Base-by-base conservation (phyloP, 2,888 invertebrate species). In the Heliconius ethilla region DNA sequence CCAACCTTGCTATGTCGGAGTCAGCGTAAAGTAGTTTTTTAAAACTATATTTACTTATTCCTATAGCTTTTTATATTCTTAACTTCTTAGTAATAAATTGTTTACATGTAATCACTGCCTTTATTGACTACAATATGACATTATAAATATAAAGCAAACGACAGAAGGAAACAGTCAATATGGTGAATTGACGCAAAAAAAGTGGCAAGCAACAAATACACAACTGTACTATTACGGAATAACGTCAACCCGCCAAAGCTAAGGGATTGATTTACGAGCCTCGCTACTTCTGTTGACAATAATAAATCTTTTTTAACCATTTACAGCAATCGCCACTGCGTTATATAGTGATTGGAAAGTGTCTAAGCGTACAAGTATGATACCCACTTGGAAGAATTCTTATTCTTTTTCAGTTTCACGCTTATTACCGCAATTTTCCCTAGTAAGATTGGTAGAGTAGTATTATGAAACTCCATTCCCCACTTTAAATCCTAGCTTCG, bases 131-230 rank as follows among this genome's bases (percentile, higher is more conserved):
- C 40, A 40, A 40, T 69, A 69, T 40, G 69, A 25, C 76, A 70
- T 45, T 70, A 70, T 25, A 70, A 63, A 62, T 18, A 59, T 62
- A 40, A 7, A 51, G 45, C 18, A 59, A 72, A 72, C 27, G 55
- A 33, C 62, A 70, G 63, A 70, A 70, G 76, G 70, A 70, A 70
- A 76, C 51, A 37, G 63, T 70, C 45, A 76, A 76, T 72, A 76
- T 76, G 76, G 70, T 33, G 22, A 65, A 51, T n/a, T 72, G 72
- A 66, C 70, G 72, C 13, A 72, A 76, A n/a, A 76, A 69, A 72
- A 55, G 13, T 6, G n/a, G 55, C 51, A 51, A 55, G 5, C 25
- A 51, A 55, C 29, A 27, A 59, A 22, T 72, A 72, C 33, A 55
- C 55, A 5, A 15, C 33, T 33, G 22, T 40, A 27, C 22, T 72